Conservation (phyloP, 2,797 vertebrate species). For the Typhlichthys subterraneus region DNA sequence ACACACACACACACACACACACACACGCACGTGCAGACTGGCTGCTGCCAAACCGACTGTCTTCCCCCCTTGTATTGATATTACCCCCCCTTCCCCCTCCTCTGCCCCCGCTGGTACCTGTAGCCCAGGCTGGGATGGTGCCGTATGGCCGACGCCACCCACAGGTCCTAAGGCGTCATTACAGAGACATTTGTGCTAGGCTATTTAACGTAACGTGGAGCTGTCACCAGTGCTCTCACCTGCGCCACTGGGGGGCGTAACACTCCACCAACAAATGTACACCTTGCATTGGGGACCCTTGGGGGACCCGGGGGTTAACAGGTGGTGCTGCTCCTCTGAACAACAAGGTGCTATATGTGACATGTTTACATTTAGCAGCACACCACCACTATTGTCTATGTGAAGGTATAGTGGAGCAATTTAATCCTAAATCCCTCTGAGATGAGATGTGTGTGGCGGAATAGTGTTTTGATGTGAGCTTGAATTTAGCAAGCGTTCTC, state of each 20-base stretch:
- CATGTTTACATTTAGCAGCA: too few relatives aligned
- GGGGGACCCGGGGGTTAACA: too few relatives aligned
- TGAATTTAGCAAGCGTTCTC: too few relatives aligned
- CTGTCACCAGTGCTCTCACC: slow-evolving; percentile 72
- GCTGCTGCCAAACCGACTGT: slow-evolving; percentile 42
- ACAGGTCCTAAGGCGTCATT: slow-evolving; percentile 88
- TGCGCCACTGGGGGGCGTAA: not conserved
- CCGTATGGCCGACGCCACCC: slow-evolving; percentile 76
- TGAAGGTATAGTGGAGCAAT: too few relatives aligned
- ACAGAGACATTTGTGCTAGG: slow-evolving; percentile 79
- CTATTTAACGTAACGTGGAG: slow-evolving; percentile 86
- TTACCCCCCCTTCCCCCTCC: not conserved
- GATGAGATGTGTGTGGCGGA: too few relatives aligned
- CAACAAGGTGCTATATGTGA: too few relatives aligned
- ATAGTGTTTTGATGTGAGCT: too few relatives aligned
- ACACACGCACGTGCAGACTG: slow-evolving; percentile 27
- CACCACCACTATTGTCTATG: too few relatives aligned
- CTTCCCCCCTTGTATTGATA: slow-evolving; percentile 47
- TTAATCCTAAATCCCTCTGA: too few relatives aligned
- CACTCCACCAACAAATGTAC: too few relatives aligned
- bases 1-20: slow-evolving; percentile 6
- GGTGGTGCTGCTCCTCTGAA: too few relatives aligned
- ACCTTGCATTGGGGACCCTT: too few relatives aligned
- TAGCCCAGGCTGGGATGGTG: slow-evolving; percentile 48
- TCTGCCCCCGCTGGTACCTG: slow-evolving; percentile 24